A percentile compares a stretch with the other conserved stretches of the same genome.
These are phyloP conservation scores for Ptychodera flava DNA, from an alignment of 35 echinoderm and acorn worm genomes.

Conservation along the genomic window DNA sequence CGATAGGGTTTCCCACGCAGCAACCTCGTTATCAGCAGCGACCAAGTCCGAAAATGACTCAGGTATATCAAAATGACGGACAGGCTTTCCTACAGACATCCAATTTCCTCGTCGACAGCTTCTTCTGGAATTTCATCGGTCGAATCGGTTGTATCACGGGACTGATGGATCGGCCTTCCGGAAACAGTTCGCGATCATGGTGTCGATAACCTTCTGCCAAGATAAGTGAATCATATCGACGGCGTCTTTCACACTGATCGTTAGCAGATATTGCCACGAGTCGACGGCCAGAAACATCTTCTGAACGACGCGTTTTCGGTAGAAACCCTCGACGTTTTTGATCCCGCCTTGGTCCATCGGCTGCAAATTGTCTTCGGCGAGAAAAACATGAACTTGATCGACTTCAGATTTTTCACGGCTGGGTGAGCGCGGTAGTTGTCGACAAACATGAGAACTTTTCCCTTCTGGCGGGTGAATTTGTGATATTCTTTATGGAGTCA, in stretches of 20 bases:
- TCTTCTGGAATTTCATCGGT: no score
- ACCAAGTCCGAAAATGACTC: no score
- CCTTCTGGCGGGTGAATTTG: neutral
- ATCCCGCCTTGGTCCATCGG: slow-evolving; percentile 26
- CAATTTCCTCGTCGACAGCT: no score
- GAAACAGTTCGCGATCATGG: no score
- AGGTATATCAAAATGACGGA: no score
- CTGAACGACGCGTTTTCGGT: slow-evolving; percentile 12
- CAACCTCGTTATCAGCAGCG: no score
- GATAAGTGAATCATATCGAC: slow-evolving; percentile 8
- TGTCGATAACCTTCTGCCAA: slow-evolving; percentile 5
- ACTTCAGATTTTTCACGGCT: neutral
- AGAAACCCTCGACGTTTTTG: neutral
- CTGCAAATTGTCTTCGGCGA: slow-evolving; percentile 21
- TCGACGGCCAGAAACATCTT: neutral
- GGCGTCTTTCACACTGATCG: slow-evolving; percentile 12
- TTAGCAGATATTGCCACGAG: neutral
- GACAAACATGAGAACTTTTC: slow-evolving; percentile 15
- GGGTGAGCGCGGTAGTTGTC: slow-evolving; percentile 31
- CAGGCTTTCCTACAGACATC: no score
- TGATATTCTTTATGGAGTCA: slow-evolving; percentile 1
- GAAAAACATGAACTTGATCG: slow-evolving; percentile 4
- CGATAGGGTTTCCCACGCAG: no score
- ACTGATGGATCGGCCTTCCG: no score
- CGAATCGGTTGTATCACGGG: no score